phyloP scores from a whole-genome alignment of 2,113 vertebrate genomes.

The Sinosuthora webbiana region DNA sequence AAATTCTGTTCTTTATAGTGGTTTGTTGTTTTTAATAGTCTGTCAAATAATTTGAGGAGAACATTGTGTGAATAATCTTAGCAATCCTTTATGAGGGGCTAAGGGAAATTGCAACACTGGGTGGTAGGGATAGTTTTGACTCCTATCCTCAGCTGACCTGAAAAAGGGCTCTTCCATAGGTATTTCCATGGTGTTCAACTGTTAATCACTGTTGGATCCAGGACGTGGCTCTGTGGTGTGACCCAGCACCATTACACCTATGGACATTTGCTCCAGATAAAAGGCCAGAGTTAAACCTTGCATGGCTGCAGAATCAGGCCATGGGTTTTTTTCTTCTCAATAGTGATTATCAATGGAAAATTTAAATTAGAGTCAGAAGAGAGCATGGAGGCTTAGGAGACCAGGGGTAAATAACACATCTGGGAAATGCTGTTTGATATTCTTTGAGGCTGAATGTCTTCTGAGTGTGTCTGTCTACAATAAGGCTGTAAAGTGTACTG shows the following conservation, averaged over 20 bases:
- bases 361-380: background rate
- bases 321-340: background rate
- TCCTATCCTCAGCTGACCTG: background rate
- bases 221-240: background rate
- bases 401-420: background rate
- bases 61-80: background rate
- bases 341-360: background rate
- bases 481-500: background rate
- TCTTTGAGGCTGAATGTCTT: background rate
- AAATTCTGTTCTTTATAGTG: background rate
- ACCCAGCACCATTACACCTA: rapidly evolving
- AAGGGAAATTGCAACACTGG: background rate
- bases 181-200: background rate
- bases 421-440: background rate
- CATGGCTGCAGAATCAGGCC: background rate
- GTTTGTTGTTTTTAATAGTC: background rate
- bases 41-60: background rate
- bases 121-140: background rate
- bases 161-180: background rate
- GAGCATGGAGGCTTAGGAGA: background rate
- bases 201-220: background rate
- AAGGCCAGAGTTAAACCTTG: background rate
- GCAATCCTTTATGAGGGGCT: background rate
- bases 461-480: background rate
- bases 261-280: background rate